Base-by-base conservation (phyloP, 2,113 vertebrate genomes). In the Morone chrysops region DNA sequence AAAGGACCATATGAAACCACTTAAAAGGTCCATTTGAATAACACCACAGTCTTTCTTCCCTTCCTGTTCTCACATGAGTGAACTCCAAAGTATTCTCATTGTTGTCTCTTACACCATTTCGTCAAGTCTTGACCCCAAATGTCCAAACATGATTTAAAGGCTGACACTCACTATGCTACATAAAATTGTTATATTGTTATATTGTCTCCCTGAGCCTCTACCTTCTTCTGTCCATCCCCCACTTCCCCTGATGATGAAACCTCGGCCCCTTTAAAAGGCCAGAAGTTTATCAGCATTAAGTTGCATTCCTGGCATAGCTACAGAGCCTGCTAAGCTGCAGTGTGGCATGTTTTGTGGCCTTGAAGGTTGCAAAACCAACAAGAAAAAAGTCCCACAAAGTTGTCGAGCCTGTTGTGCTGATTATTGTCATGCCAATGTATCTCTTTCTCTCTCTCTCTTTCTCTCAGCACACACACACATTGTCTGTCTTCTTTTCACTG, bases 251-350 rank as follows among this genome's bases (percentile, higher is more conserved):
- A 81, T 78, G 83, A 90, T 59, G 89, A 90, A 90, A 90, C 70
- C 77, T 18, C 11, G 72, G 74, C 82, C 82, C 48, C 45, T 87
- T 70, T 53, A 38, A 82, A 85, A 87, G 87, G 75, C 76, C 91
- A 75, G 0, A 53, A 80, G 88, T 94, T 93, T 93, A 94, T 94
- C 93, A 90, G 91, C 86, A 80, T 90, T 90, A 84, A 78, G 70
- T 82, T 18, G 68, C 91, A 95, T 94, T 94, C 93, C 92, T 91
- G 5, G 4, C 87, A 94, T 95, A 93, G 43, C 70, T 91, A 0
- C 20, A 38, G 11, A 71, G 43, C 47, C 12, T 20, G 79, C 82
- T 84, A 43, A 90, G 86, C 88, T 82, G 70, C 83, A 85, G 77
- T 9, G 72, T 31, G 56, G 74, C 66, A 18, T 61, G 84, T 76